Base-by-base conservation (phyloP, 2,113 vertebrate species). In the Physeter macrocephalus region DNA sequence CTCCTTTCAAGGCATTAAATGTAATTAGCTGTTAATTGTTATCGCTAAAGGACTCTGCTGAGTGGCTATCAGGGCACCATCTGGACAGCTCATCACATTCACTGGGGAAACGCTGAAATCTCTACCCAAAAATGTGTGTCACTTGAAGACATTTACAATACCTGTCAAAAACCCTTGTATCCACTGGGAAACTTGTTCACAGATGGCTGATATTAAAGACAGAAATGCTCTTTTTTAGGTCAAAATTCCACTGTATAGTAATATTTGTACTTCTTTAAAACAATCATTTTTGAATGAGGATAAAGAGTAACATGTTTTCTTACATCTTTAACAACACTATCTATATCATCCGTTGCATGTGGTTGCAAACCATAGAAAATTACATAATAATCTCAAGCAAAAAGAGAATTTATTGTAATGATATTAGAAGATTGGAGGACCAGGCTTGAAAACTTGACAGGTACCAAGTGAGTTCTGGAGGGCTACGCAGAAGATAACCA, bases 21-120 rank as follows among this genome's bases (percentile, higher is more conserved):
- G 77, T 96, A 97, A 97, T 98, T 97, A 97, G 84, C 52, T 95
- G 81, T 93, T 97, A 94, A 96, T 96, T 17, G 43, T 97, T 96
- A 97, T 88, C 6, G 1, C 95, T 96, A 88, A 96, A 97, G 85
- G 66, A 74, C 92, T 97, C 88, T 96, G 94, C 61, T 83, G 81
- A 97, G 87, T 98, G 96, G 94, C 89, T 96, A 88, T 93, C 74
- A 67, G 54, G 90, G 25, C 72, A 89, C 94, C 90, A 97, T 97
- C 97, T 98, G 97, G 95, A 96, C 41, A 94, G 64, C 66, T 97
- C 66, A 67, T 66, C 71, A 41, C 49, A 74, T 54, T 75, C 93
- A 86, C 88, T 29, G 77, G 92, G 81, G 92, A 95, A 92, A 96
- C 66, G 66, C 81, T 67, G 72, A 74, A 97, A 96, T 92, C 39